These are phyloP conservation scores for Liparis tanakae DNA, from an alignment of 2,797 vertebrate genomes.

Conservation along the genomic window DNA sequence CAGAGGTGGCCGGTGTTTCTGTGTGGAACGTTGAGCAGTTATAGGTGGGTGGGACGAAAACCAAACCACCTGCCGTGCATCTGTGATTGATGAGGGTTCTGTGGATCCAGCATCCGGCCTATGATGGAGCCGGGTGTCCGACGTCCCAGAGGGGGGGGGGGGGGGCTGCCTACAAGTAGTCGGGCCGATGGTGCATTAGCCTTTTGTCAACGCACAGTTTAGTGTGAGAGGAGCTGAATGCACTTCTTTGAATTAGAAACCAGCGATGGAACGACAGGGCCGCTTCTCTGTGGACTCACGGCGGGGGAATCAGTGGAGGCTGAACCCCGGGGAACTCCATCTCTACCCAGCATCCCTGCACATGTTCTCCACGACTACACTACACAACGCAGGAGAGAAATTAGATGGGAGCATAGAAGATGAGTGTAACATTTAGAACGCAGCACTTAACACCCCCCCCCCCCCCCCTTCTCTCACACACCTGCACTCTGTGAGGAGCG, in stretches of 20 bases:
- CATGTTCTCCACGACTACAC: background rate
- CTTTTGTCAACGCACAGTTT: background rate
- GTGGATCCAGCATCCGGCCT: slow-evolving; percentile 9
- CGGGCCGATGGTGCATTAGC: background rate
- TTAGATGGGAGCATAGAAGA: slow-evolving; percentile 16
- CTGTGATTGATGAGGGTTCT: slow-evolving; percentile 32
- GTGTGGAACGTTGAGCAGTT: slow-evolving; percentile 18
- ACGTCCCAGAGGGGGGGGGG: slow-evolving; percentile 8
- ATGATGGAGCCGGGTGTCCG: slow-evolving; percentile 15
- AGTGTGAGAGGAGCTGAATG: background rate
- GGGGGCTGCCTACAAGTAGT: background rate
- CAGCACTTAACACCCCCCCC: slow-evolving; percentile 26
- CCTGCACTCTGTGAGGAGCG: slow-evolving; percentile 12
- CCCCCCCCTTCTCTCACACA: background rate
- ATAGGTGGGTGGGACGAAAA: slow-evolving; percentile 31
- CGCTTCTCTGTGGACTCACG: background rate
- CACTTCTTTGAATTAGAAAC: slow-evolving; percentile 12
- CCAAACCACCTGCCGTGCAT: background rate
- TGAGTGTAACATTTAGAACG: slow-evolving; percentile 14
- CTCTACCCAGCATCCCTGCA: background rate
- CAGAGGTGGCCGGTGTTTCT: slow-evolving; percentile 12
- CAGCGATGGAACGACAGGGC: slow-evolving; percentile 10
- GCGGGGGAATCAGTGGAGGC: slow-evolving; percentile 2
- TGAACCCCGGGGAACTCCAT: slow-evolving; percentile 1
- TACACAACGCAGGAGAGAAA: slow-evolving; percentile 5